Evolutionary conservation across 2,888 invertebrate genomes (phyloP), one percentile per base, ranked within the genome.

Genomic region (Galerucella pusilla): DNA sequence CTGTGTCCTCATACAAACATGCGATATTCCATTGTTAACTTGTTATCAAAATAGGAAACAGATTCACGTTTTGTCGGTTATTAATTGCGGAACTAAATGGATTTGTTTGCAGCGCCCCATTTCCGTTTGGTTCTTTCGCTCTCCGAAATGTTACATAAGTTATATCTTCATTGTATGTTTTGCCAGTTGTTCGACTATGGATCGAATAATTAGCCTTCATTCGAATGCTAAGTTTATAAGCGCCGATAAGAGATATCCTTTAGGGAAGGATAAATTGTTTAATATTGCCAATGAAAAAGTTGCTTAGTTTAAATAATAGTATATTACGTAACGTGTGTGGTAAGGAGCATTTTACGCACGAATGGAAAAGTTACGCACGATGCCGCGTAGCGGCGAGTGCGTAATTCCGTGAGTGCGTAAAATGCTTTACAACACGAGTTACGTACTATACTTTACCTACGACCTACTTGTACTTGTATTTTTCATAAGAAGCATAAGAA

Each of bases 21-120:
- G 57, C 78, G 42, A 14, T 63, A 35, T 42, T 42, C n/a, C 75
- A 79, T 80, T 80, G 81, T 80, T 81, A 80, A 81, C 78, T 82
- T 79, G 79, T 83, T 82, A 82, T 83, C 80, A 80, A 80, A 81
- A 80, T 78, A 79, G 81, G 81, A 81, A 81, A 80, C 80, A 77
- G 78, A 79, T 81, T 79, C 79, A 79, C 79, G 79, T 79, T 80
- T 78, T 78, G 78, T 77, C 71, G 69, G 76, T 78, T 80, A 81
- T 80, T 81, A 80, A 81, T 81, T 80, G 76, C 80, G 68, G 71
- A 80, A 78, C 80, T 81, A 80, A 80, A 80, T 77, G 80, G 79
- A 81, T 81, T 81, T 79, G 73, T 78, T 77, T 45, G 71, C 72
- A 63, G 70, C 54, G 45, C 61, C 75, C 73, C 35, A 59, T 69